Evolutionary conservation across 2,888 invertebrate genomes (phyloP), one percentile per base, ranked within the genome.

Genomic region (Itoplectis maculator): DNA sequence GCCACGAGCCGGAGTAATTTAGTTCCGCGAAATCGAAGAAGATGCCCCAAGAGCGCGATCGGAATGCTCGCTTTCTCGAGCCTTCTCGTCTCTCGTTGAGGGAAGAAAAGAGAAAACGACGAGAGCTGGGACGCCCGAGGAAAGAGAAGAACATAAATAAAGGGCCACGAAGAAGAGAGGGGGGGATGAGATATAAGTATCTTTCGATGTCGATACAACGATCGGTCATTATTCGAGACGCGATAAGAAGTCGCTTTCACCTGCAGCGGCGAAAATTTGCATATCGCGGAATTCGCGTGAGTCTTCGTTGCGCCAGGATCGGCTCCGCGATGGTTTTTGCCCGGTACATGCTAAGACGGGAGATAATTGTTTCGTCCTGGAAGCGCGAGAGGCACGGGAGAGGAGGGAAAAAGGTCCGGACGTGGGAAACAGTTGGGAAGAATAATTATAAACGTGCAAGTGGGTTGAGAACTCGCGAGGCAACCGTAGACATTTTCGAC

Each of bases 21-120:
- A 83, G 82, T 83, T 83, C 82, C 82, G 82, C 82, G 82, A 83
- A 83, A 79, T 83, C 79, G 82, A 83, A 80, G 69, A 77, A 80
- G 73, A 79, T 65, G 63, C 37, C 72, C 56, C 68, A 72, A 49
- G 68, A 77, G 68, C 76, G 61, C 82, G 69, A 77, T 80, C 79
- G 82, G 82, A 83, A 83, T 83, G 79, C 73, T 63, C 65, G 69
- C 63, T 80, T 80, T 80, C 76, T 74, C 73, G 47, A 54, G 29
- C 40, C 68, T 56, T 79, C 70, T 59, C 35, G 69, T 54, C 49
- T 73, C 15, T n/a, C n/a, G n/a, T 61, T 18, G 49, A 51, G 37
- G 13, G 15, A 74, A 18, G 8, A 35, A 20, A 35, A 45, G 49
- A 40, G n/a, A n/a, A n/a, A n/a, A 47, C 23, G 35, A 18, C 13